Evolutionary conservation across 2,797 vertebrate species (phyloP), one percentile per base, ranked within the genome.

Genomic region (Eulemur rubriventer): DNA sequence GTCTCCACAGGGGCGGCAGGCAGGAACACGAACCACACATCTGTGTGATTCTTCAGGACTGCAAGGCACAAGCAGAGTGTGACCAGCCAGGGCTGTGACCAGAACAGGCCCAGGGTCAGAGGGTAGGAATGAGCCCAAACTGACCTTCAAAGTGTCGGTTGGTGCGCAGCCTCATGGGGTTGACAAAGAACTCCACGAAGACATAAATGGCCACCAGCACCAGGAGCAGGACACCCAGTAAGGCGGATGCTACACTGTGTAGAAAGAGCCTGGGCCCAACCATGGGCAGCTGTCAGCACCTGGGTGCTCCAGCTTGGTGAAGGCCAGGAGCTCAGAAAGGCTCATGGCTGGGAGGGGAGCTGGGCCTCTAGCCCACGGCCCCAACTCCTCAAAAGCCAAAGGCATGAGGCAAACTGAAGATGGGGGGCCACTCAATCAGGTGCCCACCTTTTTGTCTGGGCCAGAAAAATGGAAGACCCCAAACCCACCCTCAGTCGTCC

Each of bases 21-120:
- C 96, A 99, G 99, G 97, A 99, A 99, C 96, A 99, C 98, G 46
- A 99, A 99, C 99, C 99, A 99, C 96, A 99, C 98, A 14, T 98
- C 98, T 0, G 99, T 99, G 95, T 99, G 98, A 84, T 99, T 99
- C 98, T 98, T 99, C 82, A 99, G 98, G 98, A 98, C 97, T 98
- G 95, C 82, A 97, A 98, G 96, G 97, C 59, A 97, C 80, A 96
- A 46, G 52, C 43, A 80, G 72, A 73, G 9, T 33, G 69, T 76
- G 46, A 87, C 97, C 80, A 96, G 41, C 87, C 61, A 14, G 61
- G n/a, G 73, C 24, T 35, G 38, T 50, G 69, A 59, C 57, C 28
- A 85, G 61, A 82, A 85, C 17, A 88, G 65, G 50, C 26, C 78
- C 59, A 24, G 48, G 33, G 4, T 18, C 22, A 13, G 12, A 52